phyloP scores from a whole-genome alignment of 2,797 vertebrate genomes.

The Spinibarbus caldwelli region DNA sequence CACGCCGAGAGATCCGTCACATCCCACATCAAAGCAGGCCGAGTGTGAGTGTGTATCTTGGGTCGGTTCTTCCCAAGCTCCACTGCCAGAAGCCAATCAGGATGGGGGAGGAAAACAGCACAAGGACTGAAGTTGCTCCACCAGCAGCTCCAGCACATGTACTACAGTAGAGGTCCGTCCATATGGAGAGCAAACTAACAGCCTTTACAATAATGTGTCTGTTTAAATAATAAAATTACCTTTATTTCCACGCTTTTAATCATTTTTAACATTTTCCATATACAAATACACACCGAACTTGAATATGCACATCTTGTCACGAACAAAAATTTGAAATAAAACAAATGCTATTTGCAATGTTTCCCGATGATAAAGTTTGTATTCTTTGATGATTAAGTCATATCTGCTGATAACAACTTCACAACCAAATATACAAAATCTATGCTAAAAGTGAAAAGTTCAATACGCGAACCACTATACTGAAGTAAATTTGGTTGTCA shows the following conservation, averaged over 20 bases:
- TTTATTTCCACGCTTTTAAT: background rate
- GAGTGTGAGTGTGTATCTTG: slow-evolving; percentile 42
- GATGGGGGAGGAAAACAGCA: slow-evolving; percentile 21
- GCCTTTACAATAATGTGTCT: background rate
- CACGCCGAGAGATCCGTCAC: slow-evolving; percentile 82
- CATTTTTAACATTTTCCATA: background rate
- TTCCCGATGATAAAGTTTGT: background rate
- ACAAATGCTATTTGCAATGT: too few relatives aligned
- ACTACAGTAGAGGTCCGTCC: background rate
- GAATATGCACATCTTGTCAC: background rate
- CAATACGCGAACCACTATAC: background rate
- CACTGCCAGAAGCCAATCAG: slow-evolving; percentile 44
- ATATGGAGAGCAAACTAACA: slow-evolving; percentile 11
- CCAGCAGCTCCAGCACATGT: background rate
- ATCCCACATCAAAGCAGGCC: slow-evolving; percentile 81
- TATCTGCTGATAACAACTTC: background rate
- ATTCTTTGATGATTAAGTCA: background rate
- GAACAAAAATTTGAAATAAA: background rate
- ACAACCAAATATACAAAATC: background rate
- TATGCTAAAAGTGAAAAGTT: background rate
- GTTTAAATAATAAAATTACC: background rate
- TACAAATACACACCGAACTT: too few relatives aligned
- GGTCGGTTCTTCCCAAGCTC: slow-evolving; percentile 48
- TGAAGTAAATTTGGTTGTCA: background rate
- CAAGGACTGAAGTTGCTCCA: slow-evolving; percentile 35